Conservation (phyloP, 2,888 invertebrate genomes). For the Drosophila nr. medialis region DNA sequence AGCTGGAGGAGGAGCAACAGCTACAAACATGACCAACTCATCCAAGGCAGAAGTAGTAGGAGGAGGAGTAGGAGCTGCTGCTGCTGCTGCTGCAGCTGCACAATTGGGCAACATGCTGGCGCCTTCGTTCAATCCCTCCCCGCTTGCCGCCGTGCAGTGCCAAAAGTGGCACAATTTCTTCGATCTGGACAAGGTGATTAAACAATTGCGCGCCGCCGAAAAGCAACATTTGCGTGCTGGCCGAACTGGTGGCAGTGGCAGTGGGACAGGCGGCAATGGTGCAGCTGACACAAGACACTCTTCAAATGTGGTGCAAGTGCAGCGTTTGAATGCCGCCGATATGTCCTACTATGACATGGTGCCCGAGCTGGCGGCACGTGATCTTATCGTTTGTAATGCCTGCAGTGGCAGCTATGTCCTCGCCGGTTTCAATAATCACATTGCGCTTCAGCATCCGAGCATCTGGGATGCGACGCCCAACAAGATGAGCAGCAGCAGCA, state of each 20-base stretch:
- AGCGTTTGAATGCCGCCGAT: constrained; percentile 87
- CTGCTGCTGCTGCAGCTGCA: constrained; percentile 16
- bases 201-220: constrained; percentile 78
- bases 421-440: constrained; percentile 90
- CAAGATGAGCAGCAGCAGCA: constrained; percentile 52
- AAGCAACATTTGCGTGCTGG: constrained; percentile 70
- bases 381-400: constrained; percentile 91
- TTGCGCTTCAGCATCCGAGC: constrained; percentile 86
- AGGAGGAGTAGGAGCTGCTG: constrained; percentile 7
- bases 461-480: constrained; percentile 75
- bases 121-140: constrained; percentile 23
- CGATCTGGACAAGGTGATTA: constrained; percentile 81
- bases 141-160: constrained; percentile 64
- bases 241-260: constrained; percentile 24
- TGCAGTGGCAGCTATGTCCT: constrained; percentile 92
- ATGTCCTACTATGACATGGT: constrained; percentile 92
- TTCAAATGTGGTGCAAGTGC: constrained; percentile 80
- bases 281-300: constrained; percentile 16
- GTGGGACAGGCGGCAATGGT: constrained; percentile 1
- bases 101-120: constrained; percentile 50
- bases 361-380: constrained; percentile 91
- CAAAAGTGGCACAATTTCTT: constrained; percentile 81
- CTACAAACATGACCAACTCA: constrained; percentile 54
- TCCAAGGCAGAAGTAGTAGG: constrained; percentile 50
- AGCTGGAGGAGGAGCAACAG: constrained; percentile 25